Base-by-base conservation (phyloP, 2,797 vertebrate species). In the Mallotus villosus region DNA sequence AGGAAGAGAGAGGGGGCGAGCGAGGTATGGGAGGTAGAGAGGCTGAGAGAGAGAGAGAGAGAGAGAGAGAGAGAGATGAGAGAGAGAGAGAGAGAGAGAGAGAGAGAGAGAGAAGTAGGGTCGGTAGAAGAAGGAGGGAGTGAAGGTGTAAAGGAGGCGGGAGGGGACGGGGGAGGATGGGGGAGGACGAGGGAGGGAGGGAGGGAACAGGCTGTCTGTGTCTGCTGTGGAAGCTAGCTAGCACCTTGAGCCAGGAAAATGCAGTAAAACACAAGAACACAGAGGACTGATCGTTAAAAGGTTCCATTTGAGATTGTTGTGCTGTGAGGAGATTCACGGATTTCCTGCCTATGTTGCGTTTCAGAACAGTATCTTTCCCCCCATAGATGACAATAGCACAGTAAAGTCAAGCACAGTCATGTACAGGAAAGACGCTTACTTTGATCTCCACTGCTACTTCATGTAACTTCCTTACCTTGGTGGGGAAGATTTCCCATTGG, bases 191-290 rank as follows among this genome's bases (percentile, higher is more conserved):
- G 60, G 41, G 62, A 57, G 25, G 60, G 4, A 19, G 51, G 62
- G 53, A 70, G 61, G 34, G 59, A 61, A 65, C 29, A 66, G 14
- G 46, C 4, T 5, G 19, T 14, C 4, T 34, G n/a, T 68, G 66
- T 16, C 25, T 58, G 63, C 66, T 29, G 21, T 55, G 60, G 70
- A 55, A 63, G 32, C 32, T 32, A 32, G 4, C 32, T 32, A 32
- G 55, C 66, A 73, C 3, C 25, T 8, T 70, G 75, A 73, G 85
- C 81, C 84, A 86, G 86, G 85, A 85, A 87, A 87, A 88, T 90
- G 74, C 57, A 71, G 73, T 88, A 82, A 86, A 88, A 82, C 66
- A 70, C 41, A n/a, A 65, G 72, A 84, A 72, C 77, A 74, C 72
- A 74, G 64, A 71, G 72, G 71, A 69, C 73, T 82, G 82, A 79